phyloP scores from a whole-genome alignment of 2,888 invertebrate genomes.

The Trichogramma dendrolimi region DNA sequence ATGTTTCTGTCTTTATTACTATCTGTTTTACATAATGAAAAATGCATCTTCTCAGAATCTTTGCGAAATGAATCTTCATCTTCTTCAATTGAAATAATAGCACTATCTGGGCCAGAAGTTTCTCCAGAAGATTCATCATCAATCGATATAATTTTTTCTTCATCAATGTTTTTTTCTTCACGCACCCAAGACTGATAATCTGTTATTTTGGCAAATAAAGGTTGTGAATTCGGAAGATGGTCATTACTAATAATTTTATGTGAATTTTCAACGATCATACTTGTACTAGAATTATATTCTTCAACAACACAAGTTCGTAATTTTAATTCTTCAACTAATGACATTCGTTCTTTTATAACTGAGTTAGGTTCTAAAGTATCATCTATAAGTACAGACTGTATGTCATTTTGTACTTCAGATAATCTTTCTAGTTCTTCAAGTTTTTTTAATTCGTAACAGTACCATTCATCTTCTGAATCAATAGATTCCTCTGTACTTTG shows the following conservation, averaged over 20 bases:
- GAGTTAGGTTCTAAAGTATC: conserved; percentile 63
- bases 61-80: conserved; percentile 58
- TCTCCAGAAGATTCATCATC: conserved; percentile 74
- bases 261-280: not conserved
- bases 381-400: conserved; percentile 57
- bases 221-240: conserved; percentile 34
- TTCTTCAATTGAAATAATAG: conserved; percentile 69
- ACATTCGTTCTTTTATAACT: conserved; percentile 74
- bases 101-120: conserved; percentile 85
- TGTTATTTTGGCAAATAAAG: conserved; percentile 55
- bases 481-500: conserved; percentile 91
- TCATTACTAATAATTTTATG: not conserved
- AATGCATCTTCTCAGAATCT: conserved; percentile 50
- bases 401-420: conserved; percentile 62
- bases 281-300: not conserved
- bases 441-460: conserved; percentile 81
- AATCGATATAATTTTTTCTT: conserved; percentile 38
- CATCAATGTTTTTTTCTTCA: conserved; percentile 48
- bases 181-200: conserved; percentile 54
- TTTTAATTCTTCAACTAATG: conserved; percentile 72
- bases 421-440: conserved; percentile 81
- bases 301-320: conserved; percentile 57
- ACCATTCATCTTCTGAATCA: conserved; percentile 91
- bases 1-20: not conserved
- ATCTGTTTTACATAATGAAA: conserved; percentile 17